A percentile compares a stretch with the other conserved stretches of the same genome.
Evolutionary conservation across 2,888 invertebrate species (phyloP).

Genomic region (Melangyna quadrimaculata): DNA sequence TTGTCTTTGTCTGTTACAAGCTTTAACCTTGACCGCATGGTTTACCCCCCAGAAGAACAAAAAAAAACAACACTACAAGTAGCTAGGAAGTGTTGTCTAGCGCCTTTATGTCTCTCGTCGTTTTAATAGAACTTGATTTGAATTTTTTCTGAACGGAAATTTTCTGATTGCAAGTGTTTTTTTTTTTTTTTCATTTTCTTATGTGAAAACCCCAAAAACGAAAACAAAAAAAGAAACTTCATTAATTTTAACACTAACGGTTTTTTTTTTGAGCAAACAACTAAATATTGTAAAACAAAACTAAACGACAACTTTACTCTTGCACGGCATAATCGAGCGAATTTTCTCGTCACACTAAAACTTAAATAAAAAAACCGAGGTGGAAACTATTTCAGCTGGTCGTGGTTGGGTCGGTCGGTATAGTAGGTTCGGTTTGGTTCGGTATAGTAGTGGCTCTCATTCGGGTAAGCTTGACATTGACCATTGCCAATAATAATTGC

Average conservation of each 20-base stretch:
- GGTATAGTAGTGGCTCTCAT: not conserved
- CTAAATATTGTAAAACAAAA: constrained; percentile 22
- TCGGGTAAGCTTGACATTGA: constrained; percentile 64
- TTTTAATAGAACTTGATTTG: constrained; percentile 3
- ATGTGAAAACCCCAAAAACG: no score
- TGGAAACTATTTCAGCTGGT: constrained; percentile 70
- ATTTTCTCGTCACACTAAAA: constrained; percentile 63
- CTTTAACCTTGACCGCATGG: constrained; percentile 62
- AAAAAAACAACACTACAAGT: no score
- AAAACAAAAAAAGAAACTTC: not conserved
- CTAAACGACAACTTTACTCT: constrained; percentile 22
- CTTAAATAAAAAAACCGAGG: constrained; percentile 42
- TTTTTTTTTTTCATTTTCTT: not conserved
- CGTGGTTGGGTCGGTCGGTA: not conserved
- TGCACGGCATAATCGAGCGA: constrained; percentile 55
- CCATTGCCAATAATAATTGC: constrained; percentile 70
- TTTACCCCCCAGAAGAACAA: not conserved
- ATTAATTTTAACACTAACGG: constrained; percentile 2
- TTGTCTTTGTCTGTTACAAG: not conserved
- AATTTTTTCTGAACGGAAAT: not conserved
- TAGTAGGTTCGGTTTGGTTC: no score
- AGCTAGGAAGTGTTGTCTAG: not conserved
- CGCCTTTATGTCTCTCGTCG: constrained; percentile 11
- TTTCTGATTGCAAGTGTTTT: constrained; percentile 26
- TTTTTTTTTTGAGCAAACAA: not conserved